Evolutionary conservation across 2,797 vertebrate genomes (phyloP).

Genomic region (Threskiornis aethiopicus): DNA sequence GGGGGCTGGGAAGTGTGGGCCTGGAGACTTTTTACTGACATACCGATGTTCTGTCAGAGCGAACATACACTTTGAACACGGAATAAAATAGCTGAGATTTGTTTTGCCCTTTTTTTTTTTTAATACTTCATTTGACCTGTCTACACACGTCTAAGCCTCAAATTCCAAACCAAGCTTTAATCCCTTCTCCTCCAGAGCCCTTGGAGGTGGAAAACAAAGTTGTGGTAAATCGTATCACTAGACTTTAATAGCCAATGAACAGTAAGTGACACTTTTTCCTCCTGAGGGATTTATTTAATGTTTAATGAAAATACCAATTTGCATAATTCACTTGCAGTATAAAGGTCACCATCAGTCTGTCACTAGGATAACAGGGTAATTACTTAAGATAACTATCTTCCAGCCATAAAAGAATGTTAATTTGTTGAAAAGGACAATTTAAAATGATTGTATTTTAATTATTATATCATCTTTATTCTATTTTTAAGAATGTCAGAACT

Average conservation of each 20-base stretch:
- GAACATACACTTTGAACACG: not conserved
- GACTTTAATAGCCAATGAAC: slow-evolving; percentile 36
- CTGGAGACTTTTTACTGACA: not conserved
- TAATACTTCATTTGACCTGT: not conserved
- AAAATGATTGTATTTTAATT: slow-evolving; percentile 44
- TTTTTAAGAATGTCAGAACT: slow-evolving; percentile 15
- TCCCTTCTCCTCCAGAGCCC: slow-evolving; percentile 8
- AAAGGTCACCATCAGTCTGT: slow-evolving; percentile 60
- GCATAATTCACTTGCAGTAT: slow-evolving; percentile 50
- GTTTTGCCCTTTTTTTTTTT: not conserved
- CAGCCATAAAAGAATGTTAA: slow-evolving; percentile 23
- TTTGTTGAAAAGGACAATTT: slow-evolving; percentile 42
- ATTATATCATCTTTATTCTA: slow-evolving; percentile 1
- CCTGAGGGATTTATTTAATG: slow-evolving; percentile 63
- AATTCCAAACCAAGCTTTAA: slow-evolving; percentile 36
- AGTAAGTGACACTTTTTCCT: slow-evolving; percentile 40
- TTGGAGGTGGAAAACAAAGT: slow-evolving; percentile 47
- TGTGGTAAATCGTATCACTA: slow-evolving; percentile 53
- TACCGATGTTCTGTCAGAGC: not conserved
- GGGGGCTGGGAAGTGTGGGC: not conserved
- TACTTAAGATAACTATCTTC: slow-evolving; percentile 51
- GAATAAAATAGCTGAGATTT: not conserved
- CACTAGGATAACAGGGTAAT: slow-evolving; percentile 45
- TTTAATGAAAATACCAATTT: slow-evolving; percentile 71
- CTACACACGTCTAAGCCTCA: not conserved